These are phyloP conservation scores for Chascanopsetta lugubris DNA, from an alignment of 2,113 vertebrate genomes.

Conservation along the genomic window DNA sequence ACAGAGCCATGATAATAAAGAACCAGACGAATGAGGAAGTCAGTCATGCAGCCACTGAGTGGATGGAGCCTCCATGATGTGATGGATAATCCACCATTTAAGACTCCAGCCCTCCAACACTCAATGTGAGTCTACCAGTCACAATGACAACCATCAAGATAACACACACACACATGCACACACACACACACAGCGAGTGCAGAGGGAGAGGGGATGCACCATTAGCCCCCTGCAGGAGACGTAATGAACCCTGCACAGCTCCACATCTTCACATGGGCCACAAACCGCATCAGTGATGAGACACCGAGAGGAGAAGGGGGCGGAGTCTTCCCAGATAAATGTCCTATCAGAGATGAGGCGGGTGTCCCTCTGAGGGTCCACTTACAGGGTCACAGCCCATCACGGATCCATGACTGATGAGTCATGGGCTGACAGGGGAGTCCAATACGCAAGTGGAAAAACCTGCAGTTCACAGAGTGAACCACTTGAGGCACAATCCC, in stretches of 20 bases:
- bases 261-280: conserved; percentile 47
- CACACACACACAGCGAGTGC: conserved; percentile 32
- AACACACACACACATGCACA: conserved; percentile 25
- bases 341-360: not conserved
- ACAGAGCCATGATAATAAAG: conserved; percentile 16
- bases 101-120: conserved; percentile 36
- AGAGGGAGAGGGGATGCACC: conserved; percentile 57
- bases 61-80: conserved; percentile 10
- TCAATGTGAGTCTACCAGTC: conserved; percentile 54
- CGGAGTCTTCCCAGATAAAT: conserved; percentile 8
- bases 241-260: conserved; percentile 68
- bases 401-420: not conserved
- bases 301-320: conserved; percentile 11
- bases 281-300: conserved; percentile 35
- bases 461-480: too few species aligned
- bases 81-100: conserved; percentile 50
- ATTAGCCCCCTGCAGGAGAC: conserved; percentile 62
- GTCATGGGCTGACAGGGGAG: too few species aligned
- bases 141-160: conserved; percentile 49
- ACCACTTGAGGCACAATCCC: too few species aligned
- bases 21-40: conserved; percentile 16
- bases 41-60: conserved; percentile 12
- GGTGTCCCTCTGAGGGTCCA: not conserved
- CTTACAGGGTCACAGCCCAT: not conserved
- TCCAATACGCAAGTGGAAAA: too few species aligned